phyloP scores from a whole-genome alignment of 1,140 invertebrate species.

The Dermatophagoides farinae region DNA sequence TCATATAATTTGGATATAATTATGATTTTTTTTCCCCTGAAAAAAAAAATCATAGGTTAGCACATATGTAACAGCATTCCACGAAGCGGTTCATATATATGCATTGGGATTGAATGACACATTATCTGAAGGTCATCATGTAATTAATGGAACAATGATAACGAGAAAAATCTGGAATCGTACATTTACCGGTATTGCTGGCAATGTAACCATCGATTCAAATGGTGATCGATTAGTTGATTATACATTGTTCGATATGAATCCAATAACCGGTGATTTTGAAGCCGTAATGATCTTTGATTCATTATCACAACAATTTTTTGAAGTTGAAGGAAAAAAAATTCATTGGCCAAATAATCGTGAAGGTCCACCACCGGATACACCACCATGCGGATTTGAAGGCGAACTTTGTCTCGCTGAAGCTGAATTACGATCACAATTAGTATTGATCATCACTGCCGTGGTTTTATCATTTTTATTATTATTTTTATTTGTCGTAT shows the following conservation, averaged over 20 bases:
- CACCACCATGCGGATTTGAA: conserved; percentile 76
- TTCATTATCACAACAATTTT: conserved; percentile 45
- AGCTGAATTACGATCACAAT: not conserved
- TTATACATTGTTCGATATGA: conserved; percentile 40
- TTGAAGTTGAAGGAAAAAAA: conserved; percentile 40
- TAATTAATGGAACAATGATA: conserved; percentile 48
- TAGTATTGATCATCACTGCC: not conserved
- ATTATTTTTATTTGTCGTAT: conserved; percentile 2
- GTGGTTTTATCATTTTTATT: not conserved
- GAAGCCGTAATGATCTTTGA: conserved; percentile 48
- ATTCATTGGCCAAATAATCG: conserved; percentile 73
- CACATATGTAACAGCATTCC: conserved; percentile 64
- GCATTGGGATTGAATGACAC: conserved; percentile 79
- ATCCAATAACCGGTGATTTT: conserved; percentile 30
- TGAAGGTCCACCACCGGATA: conserved; percentile 50
- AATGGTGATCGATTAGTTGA: conserved; percentile 67
- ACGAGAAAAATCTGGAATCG: conserved; percentile 75
- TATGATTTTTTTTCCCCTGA: not conserved
- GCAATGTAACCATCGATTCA: conserved; percentile 42
- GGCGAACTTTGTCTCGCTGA: conserved; percentile 49
- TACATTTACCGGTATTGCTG: conserved; percentile 53
- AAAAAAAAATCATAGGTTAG: conserved; percentile 17
- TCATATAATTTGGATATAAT: not conserved
- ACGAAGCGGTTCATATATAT: conserved; percentile 74
- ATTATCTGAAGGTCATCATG: conserved; percentile 45